Evolutionary conservation across 2,113 vertebrate species (phyloP).

Genomic region (Sylvietta virens): DNA sequence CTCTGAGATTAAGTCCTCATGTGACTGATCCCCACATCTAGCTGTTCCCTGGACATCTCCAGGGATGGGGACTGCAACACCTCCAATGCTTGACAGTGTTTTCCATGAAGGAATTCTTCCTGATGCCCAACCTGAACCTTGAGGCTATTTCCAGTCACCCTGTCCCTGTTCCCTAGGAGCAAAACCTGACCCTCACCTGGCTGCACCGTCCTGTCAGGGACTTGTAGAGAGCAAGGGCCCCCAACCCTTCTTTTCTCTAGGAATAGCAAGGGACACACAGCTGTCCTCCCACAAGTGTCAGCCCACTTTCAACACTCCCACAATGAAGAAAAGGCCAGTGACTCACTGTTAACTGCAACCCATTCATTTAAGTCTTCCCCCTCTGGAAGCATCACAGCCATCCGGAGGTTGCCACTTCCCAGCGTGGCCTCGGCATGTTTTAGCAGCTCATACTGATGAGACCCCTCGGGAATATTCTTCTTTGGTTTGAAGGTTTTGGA

Average conservation of each 20-base stretch:
- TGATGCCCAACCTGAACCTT: neutral
- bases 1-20: neutral
- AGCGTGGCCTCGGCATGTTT: slow-evolving; percentile 86
- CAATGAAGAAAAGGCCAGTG: accelerated
- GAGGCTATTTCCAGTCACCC: neutral
- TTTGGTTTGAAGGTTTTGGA: slow-evolving; percentile 90
- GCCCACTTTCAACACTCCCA: neutral
- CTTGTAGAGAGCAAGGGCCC: neutral
- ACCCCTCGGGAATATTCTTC: slow-evolving; percentile 87
- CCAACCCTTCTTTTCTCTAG: neutral
- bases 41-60: neutral
- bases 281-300: neutral
- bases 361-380: slow-evolving; percentile 86
- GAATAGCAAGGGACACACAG: neutral
- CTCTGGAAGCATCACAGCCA: slow-evolving; percentile 86
- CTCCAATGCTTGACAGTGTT: accelerated
- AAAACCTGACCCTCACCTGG: neutral
- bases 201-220: neutral
- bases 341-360: slow-evolving; percentile 89
- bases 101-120: too few relatives aligned
- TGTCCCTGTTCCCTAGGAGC: neutral
- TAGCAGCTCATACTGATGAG: slow-evolving; percentile 85
- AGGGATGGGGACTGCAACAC: neutral
- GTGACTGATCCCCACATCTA: neutral
- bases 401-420: slow-evolving; percentile 83